Evolutionary conservation across 2,888 invertebrate species (phyloP).

Genomic region (Agonopterix subpropinquella): DNA sequence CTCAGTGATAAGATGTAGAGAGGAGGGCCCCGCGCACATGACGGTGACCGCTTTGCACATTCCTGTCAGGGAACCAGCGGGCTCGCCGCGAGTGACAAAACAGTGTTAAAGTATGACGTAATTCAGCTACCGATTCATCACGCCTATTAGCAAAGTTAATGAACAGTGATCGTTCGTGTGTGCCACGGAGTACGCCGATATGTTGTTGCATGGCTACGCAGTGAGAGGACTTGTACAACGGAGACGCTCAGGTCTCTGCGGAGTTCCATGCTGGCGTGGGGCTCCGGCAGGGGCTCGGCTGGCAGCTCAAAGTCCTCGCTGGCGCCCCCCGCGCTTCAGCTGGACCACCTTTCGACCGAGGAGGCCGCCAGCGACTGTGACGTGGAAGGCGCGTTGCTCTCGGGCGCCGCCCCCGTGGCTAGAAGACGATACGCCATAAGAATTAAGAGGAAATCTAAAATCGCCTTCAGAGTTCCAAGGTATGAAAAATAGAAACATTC

Average conservation of each 20-base stretch:
- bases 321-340: conserved; percentile 8
- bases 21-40: conserved; percentile 37
- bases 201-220: conserved; percentile 64
- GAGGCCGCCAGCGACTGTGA: conserved; percentile 34
- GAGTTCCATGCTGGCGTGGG: conserved; percentile 69
- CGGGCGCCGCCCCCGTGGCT: conserved; percentile 61
- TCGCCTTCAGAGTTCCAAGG: conserved; percentile 60
- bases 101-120: conserved; percentile 20
- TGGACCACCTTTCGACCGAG: conserved; percentile 30
- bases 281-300: conserved; percentile 16
- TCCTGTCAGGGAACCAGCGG: conserved; percentile 35
- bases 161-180: conserved; percentile 35
- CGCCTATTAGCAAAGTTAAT: conserved; percentile 28
- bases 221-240: conserved; percentile 67
- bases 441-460: conserved; percentile 61
- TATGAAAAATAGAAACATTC: conserved; percentile 18
- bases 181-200: conserved; percentile 51
- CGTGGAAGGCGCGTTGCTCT: conserved; percentile 50
- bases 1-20: conserved; percentile 50
- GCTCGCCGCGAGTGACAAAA: conserved; percentile 15
- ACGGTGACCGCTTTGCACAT: conserved; percentile 18
- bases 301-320: conserved; percentile 9
- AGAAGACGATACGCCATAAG: conserved; percentile 67
- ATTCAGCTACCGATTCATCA: conserved; percentile 20
- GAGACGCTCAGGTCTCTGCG: conserved; percentile 70